Conservation (phyloP, 2,113 vertebrate species). For the Natator depressus region DNA sequence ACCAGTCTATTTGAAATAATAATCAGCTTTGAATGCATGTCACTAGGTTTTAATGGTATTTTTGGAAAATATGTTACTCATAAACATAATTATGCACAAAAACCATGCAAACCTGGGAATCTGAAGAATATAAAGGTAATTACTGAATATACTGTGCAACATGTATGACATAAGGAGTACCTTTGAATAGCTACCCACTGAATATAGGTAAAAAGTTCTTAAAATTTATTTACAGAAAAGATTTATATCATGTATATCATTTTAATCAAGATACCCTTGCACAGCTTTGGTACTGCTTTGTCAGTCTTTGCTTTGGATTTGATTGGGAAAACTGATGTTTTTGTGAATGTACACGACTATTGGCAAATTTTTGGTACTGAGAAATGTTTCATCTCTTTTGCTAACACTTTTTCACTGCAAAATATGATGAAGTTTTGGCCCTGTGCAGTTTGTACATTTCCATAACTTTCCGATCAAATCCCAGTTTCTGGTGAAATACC, state of each 20-base stretch:
- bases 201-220: not conserved
- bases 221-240: not conserved
- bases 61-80: not conserved
- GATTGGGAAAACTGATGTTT: not conserved
- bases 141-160: not conserved
- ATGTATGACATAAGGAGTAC: not conserved
- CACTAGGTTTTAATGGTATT: not conserved
- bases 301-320: not conserved
- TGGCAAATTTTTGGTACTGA: not conserved
- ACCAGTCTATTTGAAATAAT: not conserved
- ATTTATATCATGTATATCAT: not conserved
- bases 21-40: not conserved
- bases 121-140: not conserved
- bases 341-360: not conserved
- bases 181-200: not conserved
- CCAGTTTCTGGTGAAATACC: not conserved
- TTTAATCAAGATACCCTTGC: not conserved
- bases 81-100: not conserved
- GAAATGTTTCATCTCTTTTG: not conserved
- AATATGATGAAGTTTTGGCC: not conserved
- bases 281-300: too few species aligned
- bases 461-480: not conserved
- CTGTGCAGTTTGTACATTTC: not conserved
- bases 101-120: not conserved
- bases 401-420: not conserved